Evolutionary conservation across 2,888 invertebrate species (phyloP).

Genomic region (Scaptomyza parva): DNA sequence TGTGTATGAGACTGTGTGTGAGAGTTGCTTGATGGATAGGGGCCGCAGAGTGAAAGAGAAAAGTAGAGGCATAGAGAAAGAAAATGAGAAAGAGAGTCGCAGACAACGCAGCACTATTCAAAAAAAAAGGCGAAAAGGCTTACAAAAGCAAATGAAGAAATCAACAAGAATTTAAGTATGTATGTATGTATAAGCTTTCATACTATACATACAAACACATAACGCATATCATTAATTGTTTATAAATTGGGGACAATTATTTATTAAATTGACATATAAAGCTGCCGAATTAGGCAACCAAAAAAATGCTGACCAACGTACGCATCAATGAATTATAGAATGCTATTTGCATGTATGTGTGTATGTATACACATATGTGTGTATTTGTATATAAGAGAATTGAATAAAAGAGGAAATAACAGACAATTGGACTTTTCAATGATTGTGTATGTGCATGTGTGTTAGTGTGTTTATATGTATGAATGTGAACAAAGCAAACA

Average conservation of each 20-base stretch:
- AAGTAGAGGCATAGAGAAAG: constrained; percentile 8
- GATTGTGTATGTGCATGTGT: constrained; percentile 3
- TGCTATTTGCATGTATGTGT: constrained; percentile 4
- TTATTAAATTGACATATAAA: constrained; percentile 53
- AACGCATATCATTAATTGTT: constrained; percentile 59
- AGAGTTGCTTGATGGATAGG: constrained; percentile 6
- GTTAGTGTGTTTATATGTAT: constrained; percentile 5
- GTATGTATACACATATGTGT: constrained; percentile 10
- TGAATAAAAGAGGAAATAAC: constrained; percentile 58
- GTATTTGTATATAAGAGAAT: constrained; percentile 35
- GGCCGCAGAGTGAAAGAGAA: constrained; percentile 8
- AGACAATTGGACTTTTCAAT: constrained; percentile 44
- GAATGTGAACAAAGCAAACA: constrained; percentile 39
- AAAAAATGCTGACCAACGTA: constrained; percentile 30
- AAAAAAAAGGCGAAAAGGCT: constrained; percentile 39
- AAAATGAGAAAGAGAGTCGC: constrained; percentile 21
- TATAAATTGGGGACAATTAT: constrained; percentile 56
- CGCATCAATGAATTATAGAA: constrained; percentile 45
- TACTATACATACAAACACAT: constrained; percentile 25
- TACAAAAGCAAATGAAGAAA: constrained; percentile 43
- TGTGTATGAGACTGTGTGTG: constrained; percentile 1
- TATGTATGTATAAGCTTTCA: constrained; percentile 13
- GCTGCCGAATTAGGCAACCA: constrained; percentile 19
- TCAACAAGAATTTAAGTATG: constrained; percentile 32
- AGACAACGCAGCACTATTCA: constrained; percentile 26